phyloP scores from a whole-genome alignment of 30 jellyfish, hydroid and myxozoan species.

The Pseudorhiza aurosa region DNA sequence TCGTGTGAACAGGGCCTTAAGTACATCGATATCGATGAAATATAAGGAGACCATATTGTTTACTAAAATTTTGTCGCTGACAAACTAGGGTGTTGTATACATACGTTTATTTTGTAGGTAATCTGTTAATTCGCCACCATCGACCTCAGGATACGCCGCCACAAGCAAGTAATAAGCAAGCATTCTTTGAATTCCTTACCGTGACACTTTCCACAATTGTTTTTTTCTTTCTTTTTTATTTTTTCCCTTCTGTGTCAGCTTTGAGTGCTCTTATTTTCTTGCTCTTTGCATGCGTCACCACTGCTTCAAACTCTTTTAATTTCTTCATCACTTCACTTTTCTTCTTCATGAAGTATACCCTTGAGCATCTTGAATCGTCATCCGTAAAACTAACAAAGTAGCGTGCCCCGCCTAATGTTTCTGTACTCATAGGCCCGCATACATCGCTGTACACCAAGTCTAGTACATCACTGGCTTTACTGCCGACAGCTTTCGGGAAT shows the following conservation, averaged over 20 bases:
- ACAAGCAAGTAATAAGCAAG: too few relatives aligned
- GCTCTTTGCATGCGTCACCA: slow-evolving; percentile 33
- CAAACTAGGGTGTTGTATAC: too few relatives aligned
- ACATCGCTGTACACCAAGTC: slow-evolving; percentile 69
- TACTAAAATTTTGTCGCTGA: too few relatives aligned
- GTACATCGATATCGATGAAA: too few relatives aligned
- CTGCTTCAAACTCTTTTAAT: slow-evolving; percentile 44
- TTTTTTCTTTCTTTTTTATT: background rate
- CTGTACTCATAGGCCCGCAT: slow-evolving; percentile 57
- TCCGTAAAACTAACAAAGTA: slow-evolving; percentile 49
- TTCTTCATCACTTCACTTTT: slow-evolving; percentile 43
- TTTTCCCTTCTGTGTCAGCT: slow-evolving; percentile 41
- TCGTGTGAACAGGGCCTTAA: too few relatives aligned
- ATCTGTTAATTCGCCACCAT: too few relatives aligned
- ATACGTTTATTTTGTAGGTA: too few relatives aligned
- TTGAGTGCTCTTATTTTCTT: slow-evolving; percentile 28
- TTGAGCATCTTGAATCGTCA: slow-evolving; percentile 12
- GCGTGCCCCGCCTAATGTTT: slow-evolving; percentile 51
- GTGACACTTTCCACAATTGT: slow-evolving; percentile 71
- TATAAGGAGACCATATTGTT: too few relatives aligned
- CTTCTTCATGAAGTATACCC: slow-evolving; percentile 17
- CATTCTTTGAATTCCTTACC: slow-evolving; percentile 57
- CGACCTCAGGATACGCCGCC: too few relatives aligned
- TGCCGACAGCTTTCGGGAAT: too few relatives aligned
- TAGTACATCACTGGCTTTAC: slow-evolving; percentile 34